Percentiles rank a stretch among this genome's conserved stretches.
Conservation (phyloP, 1,140 invertebrate species). For the Semibalanus balanoides region DNA sequence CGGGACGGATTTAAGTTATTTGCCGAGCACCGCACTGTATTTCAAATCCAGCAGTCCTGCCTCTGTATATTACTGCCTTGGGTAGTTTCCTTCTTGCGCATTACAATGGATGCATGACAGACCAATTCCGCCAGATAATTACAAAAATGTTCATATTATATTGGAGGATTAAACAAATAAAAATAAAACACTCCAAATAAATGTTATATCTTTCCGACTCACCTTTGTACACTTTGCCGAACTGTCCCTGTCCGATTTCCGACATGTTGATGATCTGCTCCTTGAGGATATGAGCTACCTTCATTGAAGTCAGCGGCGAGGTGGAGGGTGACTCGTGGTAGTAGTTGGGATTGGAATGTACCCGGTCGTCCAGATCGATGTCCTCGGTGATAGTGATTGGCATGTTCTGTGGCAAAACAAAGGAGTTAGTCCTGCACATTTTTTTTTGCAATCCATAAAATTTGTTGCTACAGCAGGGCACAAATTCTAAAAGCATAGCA, state of each 20-base stretch:
- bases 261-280: conserved; percentile 39
- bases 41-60: too few relatives aligned
- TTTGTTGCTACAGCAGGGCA: too few relatives aligned
- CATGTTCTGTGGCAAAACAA: not conserved
- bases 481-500: too few relatives aligned
- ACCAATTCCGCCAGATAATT: not conserved
- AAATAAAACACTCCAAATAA: not conserved
- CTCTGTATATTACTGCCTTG: not conserved
- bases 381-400: not conserved
- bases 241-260: conserved; percentile 88
- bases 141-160: not conserved
- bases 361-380: not conserved
- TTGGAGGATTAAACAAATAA: too few relatives aligned
- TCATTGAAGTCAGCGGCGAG: conserved; percentile 9
- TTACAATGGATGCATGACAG: not conserved
- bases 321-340: conserved; percentile 13
- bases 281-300: conserved; percentile 12
- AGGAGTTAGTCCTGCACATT: too few relatives aligned
- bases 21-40: too few relatives aligned
- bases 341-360: conserved; percentile 14
- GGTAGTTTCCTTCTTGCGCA: not conserved
- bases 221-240: conserved; percentile 46
- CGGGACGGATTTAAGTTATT: too few relatives aligned
- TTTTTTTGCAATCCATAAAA: too few relatives aligned
- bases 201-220: not conserved